Conservation (phyloP, 1,140 invertebrate species). For the Trachymyrmex septentrionalis region DNA sequence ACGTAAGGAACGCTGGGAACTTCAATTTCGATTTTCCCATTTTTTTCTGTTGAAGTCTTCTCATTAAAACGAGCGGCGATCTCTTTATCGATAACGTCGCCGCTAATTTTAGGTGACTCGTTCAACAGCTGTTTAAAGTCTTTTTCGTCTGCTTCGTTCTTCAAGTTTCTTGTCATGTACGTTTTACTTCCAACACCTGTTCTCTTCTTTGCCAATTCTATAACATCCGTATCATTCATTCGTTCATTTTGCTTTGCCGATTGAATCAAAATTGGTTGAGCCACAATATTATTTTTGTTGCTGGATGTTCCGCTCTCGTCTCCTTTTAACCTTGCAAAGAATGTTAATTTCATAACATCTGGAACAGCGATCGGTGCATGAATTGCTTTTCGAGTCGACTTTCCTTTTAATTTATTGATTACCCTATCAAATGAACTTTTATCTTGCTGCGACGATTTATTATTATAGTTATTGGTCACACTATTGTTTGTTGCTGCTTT, state of each 20-base stretch:
- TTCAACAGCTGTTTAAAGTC: conserved; percentile 70
- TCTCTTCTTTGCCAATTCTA: neutral
- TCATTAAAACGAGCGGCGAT: conserved; percentile 78
- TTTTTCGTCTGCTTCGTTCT: neutral
- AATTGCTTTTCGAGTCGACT: neutral
- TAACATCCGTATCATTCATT: neutral
- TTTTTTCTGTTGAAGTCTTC: conserved; percentile 35
- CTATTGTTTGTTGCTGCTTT: conserved; percentile 51
- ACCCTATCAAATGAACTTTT: conserved; percentile 6
- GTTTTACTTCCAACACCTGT: neutral
- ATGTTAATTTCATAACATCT: conserved; percentile 21
- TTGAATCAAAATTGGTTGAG: neutral
- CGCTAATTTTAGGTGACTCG: conserved; percentile 72
- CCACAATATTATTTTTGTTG: neutral
- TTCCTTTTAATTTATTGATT: conserved; percentile 32
- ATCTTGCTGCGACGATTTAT: conserved; percentile 33
- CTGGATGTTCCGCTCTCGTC: conserved; percentile 20
- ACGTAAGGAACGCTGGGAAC: conserved; percentile 80
- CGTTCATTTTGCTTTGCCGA: neutral
- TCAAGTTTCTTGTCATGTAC: neutral
- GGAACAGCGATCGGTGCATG: conserved; percentile 8
- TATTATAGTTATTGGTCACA: conserved; percentile 56
- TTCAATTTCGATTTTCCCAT: conserved; percentile 75
- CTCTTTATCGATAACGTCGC: conserved; percentile 78
- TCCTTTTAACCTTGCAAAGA: neutral